Evolutionary conservation across 2,113 vertebrate genomes (phyloP).

Genomic region (Coryphaenoides rupestris): DNA sequence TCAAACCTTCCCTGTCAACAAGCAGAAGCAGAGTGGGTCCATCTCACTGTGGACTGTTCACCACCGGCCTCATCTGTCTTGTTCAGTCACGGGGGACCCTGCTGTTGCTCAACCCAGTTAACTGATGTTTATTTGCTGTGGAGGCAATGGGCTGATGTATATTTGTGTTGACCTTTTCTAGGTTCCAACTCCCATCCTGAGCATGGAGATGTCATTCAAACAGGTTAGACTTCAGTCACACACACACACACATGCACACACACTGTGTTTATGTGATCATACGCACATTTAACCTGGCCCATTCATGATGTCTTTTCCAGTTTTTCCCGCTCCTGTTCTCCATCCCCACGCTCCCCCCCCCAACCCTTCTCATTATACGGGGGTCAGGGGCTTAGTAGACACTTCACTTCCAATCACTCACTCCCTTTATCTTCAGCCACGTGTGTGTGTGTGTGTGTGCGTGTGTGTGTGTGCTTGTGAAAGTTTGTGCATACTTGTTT

Average conservation of each 20-base stretch:
- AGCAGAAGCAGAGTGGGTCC: background rate
- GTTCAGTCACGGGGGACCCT: too few species aligned
- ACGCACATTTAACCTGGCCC: background rate
- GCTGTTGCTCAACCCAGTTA: too few species aligned
- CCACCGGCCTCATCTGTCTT: too few species aligned
- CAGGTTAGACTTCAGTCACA: constrained; percentile 74
- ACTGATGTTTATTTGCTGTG: background rate
- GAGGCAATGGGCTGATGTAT: background rate
- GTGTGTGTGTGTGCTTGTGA: constrained; percentile 9
- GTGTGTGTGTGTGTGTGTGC: constrained; percentile 14
- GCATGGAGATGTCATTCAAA: constrained; percentile 90
- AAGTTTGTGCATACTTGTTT: constrained; percentile 7
- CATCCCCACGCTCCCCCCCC: constrained; percentile 11
- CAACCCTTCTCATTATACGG: constrained; percentile 43
- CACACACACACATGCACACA: background rate
- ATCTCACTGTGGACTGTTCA: too few species aligned
- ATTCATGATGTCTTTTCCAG: background rate
- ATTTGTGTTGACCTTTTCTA: constrained; percentile 40
- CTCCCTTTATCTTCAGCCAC: constrained; percentile 53
- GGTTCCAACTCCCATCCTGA: constrained; percentile 78
- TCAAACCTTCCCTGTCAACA: background rate
- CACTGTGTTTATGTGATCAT: constrained; percentile 9
- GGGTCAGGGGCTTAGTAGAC: constrained; percentile 61
- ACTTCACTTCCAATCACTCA: constrained; percentile 60
- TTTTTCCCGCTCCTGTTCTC: background rate